phyloP scores from a whole-genome alignment of 2,888 invertebrate genomes.

The Phengaris arion region DNA sequence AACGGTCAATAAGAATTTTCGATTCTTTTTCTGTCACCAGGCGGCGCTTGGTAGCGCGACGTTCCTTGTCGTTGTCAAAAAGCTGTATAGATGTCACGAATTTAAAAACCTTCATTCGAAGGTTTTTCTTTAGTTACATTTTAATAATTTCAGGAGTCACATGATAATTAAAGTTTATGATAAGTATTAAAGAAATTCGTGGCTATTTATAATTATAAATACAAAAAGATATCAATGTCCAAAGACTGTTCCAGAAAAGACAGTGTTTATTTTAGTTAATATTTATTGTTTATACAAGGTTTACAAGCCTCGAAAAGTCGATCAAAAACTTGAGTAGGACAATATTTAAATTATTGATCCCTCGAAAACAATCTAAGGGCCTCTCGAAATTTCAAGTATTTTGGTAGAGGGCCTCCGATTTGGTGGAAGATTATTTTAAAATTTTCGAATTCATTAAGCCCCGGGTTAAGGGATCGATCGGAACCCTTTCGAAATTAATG shows the following conservation, averaged over 20 bases:
- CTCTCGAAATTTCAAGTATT: slow-evolving; percentile 25
- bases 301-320: not conserved
- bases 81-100: no score
- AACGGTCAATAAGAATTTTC: no score
- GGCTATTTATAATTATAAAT: no score
- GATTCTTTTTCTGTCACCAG: no score
- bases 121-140: no score
- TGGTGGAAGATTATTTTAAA: slow-evolving; percentile 17
- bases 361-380: slow-evolving; percentile 5
- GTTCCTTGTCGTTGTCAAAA: no score
- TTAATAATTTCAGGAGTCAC: no score
- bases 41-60: no score
- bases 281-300: slow-evolving; percentile 19
- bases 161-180: no score
- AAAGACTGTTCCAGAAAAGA: not conserved
- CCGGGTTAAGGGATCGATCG: not conserved
- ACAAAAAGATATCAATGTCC: not conserved
- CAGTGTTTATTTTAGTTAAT: not conserved
- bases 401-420: not conserved
- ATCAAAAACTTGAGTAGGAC: slow-evolving; percentile 15
- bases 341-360: slow-evolving; percentile 25
- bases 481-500: slow-evolving; percentile 9
- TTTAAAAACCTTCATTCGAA: no score
- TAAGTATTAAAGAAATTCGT: no score
- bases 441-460: slow-evolving; percentile 17